Base-by-base conservation (phyloP, 1,140 invertebrate species). In the Psilanteris sp. region DNA sequence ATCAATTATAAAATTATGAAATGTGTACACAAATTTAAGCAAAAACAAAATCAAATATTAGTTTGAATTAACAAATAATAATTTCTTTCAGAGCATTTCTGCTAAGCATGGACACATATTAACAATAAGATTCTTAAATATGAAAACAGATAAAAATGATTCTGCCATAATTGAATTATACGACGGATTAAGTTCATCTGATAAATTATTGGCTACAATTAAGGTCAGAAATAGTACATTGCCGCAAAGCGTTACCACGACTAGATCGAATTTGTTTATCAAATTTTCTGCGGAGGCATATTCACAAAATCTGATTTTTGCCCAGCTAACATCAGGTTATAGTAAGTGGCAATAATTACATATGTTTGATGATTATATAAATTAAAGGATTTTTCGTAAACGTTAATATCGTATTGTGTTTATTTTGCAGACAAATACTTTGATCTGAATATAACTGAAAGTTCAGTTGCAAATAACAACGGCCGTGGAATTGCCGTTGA, bases 401-500 rank as follows among this genome's bases (percentile, higher is more conserved):
- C n/a, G n/a, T n/a, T n/a, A n/a, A n/a, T n/a, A 43, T 27, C 31
- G 8, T 5, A 16, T 37, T 26, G 24, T 13, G 10, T 39, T 32
- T 68, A 5, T 32, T 24, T 82, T 87, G 4, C 78, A 92, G 92
- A 90, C 57, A 96, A 96, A 91, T 93, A 92, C 36, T 94, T 94
- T 79, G 96, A 98, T 83, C 89, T 99, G 1, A 95, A 96, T 66
- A 91, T 99, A 4, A 94, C 93, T 0, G 93, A 95, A 70, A 95
- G 95, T 9, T 91, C 93, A 13, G 92, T 99, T 26, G 91, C 92
- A 0, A 92, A 95, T 75, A 99, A 99, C 86, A 94, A 94, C 78
- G 98, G 98, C 0, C 93, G 97, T 85, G 98, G 98, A 15, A 92
- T 98, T 34, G 93, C 91, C 2, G 91, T 95, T 4, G 95, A 98